Conservation (phyloP, 2,888 invertebrate species). For the Hanleya hanleyi region DNA sequence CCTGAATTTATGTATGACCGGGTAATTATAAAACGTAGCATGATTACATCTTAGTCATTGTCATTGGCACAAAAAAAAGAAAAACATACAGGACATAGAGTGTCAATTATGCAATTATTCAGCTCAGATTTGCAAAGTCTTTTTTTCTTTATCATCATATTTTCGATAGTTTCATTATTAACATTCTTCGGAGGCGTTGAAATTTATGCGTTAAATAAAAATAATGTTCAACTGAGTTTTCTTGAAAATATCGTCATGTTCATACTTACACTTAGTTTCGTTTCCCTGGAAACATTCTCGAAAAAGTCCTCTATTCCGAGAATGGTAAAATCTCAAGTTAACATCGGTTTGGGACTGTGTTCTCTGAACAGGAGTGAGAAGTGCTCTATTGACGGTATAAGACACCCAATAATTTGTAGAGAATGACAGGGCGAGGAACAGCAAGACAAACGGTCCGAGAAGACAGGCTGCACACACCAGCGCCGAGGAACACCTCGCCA, state of each 20-base stretch:
- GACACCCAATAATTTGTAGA: conserved; percentile 66
- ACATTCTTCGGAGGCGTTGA: too few relatives aligned
- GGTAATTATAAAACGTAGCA: too few relatives aligned
- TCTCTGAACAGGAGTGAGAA: conserved; percentile 10
- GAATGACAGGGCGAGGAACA: conserved; percentile 60
- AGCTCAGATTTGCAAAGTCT: too few relatives aligned
- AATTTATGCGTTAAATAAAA: too few relatives aligned
- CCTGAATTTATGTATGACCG: too few relatives aligned
- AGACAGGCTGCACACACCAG: conserved; percentile 12
- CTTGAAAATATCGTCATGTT: neutral
- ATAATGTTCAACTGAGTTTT: neutral
- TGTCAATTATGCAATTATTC: too few relatives aligned
- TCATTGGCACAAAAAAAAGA: too few relatives aligned
- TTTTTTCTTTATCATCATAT: too few relatives aligned
- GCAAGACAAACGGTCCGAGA: conserved; percentile 55
- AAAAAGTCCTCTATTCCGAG: conserved; percentile 61
- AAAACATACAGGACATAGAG: too few relatives aligned
- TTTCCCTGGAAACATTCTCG: conserved; percentile 64
- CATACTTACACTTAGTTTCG: conserved; percentile 62
- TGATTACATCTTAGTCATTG: too few relatives aligned
- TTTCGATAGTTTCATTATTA: too few relatives aligned
- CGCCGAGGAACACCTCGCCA: neutral
- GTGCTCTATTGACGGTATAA: conserved; percentile 50
- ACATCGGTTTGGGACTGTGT: neutral
- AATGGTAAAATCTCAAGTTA: conserved; percentile 40